Conservation (phyloP, 2,797 vertebrate species). For the Geotrypetes seraphini region DNA sequence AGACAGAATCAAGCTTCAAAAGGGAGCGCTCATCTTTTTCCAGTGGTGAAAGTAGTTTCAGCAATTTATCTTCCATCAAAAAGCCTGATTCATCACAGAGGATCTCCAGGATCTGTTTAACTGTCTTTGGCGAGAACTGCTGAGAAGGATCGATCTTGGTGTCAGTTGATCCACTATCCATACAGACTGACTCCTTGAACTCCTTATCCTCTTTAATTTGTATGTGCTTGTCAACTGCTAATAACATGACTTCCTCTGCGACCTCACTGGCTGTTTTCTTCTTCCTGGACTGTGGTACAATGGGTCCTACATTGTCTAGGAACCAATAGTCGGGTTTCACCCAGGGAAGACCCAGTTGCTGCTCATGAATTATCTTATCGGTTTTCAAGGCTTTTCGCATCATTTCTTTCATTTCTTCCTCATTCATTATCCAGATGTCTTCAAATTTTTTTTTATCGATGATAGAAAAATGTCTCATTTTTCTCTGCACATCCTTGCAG, state of each 20-base stretch:
- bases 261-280: conserved; percentile 8
- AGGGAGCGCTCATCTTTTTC: conserved; percentile 45
- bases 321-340: conserved; percentile 36
- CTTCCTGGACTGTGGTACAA: conserved; percentile 12
- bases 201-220: background rate
- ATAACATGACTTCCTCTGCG: conserved; percentile 26
- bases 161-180: background rate
- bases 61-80: conserved; percentile 56
- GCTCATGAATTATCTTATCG: conserved; percentile 57
- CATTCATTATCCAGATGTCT: conserved; percentile 70
- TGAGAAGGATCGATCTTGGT: conserved; percentile 1
- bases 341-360: conserved; percentile 67
- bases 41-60: conserved; percentile 44
- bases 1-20: conserved; percentile 57
- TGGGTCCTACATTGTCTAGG: conserved; percentile 41
- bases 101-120: conserved; percentile 57
- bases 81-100: conserved; percentile 71
- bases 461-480: conserved; percentile 55
- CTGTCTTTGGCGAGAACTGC: conserved; percentile 23
- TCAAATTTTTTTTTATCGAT: conserved; percentile 43
- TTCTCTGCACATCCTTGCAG: conserved; percentile 57
- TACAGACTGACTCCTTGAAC: background rate
- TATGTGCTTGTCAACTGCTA: conserved; percentile 16
- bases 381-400: conserved; percentile 45
- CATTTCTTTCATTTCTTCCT: conserved; percentile 66